Conservation (phyloP, 2,888 invertebrate species). For the Hipparchia sbordonii region DNA sequence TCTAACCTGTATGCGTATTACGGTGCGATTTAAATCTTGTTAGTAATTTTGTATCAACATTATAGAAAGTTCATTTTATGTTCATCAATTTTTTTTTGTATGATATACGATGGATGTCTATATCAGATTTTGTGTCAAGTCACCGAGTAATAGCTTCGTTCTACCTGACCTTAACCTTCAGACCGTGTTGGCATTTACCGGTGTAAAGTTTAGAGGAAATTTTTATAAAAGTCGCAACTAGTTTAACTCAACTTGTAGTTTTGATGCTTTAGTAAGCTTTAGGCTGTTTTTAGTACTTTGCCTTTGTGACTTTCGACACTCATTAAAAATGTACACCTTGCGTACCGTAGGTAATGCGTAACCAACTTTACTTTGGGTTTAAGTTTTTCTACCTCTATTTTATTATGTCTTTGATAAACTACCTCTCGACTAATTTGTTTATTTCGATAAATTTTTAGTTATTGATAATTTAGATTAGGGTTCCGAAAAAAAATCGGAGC, state of each 20-base stretch:
- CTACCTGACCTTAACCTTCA: constrained; percentile 40
- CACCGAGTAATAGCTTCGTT: constrained; percentile 34
- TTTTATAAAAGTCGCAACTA: not conserved
- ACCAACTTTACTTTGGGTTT: not conserved
- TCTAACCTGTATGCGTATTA: too few relatives aligned
- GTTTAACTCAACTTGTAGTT: not conserved
- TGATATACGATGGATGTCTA: constrained; percentile 8
- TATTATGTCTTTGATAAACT: too few relatives aligned
- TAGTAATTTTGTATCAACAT: constrained; percentile 1
- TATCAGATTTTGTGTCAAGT: constrained; percentile 18
- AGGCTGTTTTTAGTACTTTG: not conserved
- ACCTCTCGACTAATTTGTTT: too few relatives aligned
- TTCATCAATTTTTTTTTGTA: not conserved
- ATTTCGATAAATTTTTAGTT: too few relatives aligned
- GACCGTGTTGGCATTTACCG: constrained; percentile 17
- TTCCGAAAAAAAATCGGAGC: too few relatives aligned
- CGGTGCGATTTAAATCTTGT: not conserved
- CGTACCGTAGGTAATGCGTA: too few relatives aligned
- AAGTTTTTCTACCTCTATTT: not conserved
- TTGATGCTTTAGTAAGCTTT: not conserved
- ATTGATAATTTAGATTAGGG: too few relatives aligned
- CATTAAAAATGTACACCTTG: not conserved
- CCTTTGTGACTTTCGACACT: not conserved
- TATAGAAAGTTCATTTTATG: not conserved
- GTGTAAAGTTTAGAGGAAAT: constrained; percentile 4